Base-by-base conservation (phyloP, 2,113 vertebrate genomes). In the Notothenia rossii region DNA sequence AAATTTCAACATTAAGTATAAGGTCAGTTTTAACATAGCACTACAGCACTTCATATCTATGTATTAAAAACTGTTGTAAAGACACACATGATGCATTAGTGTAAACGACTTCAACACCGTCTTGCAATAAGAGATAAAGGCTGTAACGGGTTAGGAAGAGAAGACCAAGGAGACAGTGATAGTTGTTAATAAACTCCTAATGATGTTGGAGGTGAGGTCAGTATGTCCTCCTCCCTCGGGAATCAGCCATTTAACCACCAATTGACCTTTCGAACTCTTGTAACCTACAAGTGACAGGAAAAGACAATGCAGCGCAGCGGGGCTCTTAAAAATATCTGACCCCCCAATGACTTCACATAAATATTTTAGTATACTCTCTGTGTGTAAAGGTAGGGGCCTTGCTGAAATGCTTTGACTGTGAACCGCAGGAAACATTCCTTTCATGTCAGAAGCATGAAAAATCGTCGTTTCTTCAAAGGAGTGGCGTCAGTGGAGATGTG, bases 381-480 rank as follows among this genome's bases (percentile, higher is more conserved):
- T 63, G 45, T 72, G 63, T 77, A 25, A 77, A 85, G 69, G 66
- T 77, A 13, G 63, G 58, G 55, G 58, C 76, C 12, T 40, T 46
- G 60, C 58, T 67, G 77, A 77, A 75, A 10, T 2, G 13, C 46
- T 40, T 66, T 10, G 0, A 40, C 82, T 75, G 81, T 49, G 76
- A 83, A 67, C 69, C 72, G 70, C 75, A 82, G 72, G 85, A 82
- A 75, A 69, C 50, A 48, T 2, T 25, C 20, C 61, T 79, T 81
- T 89, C 73, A 89, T 86, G 87, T 92, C 67, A 17, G 68, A 56
- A 60, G 77, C 71, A 45, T 77, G 60, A 65, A 61, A 74, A 56
- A 77, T 25, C 46, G 58, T 75, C 75, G 83, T 66, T 33, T 84
- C 65, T 86, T 92, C 76, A 90, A 91, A 89, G 84, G 40, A 56